Conservation (phyloP, 2,797 vertebrate genomes). For the Neomorphus geoffroyi region DNA sequence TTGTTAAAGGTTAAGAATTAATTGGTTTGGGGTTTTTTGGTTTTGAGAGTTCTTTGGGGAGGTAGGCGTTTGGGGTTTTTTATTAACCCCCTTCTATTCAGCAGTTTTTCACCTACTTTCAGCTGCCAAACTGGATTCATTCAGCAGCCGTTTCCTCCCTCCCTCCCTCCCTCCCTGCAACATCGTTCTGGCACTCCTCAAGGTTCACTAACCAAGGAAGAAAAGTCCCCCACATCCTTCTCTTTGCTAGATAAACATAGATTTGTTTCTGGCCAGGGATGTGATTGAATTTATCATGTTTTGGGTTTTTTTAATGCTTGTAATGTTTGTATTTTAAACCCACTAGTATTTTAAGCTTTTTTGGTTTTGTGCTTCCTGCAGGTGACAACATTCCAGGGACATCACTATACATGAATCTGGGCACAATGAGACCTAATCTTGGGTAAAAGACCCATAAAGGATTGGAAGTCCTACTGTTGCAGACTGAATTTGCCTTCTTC, state of each 20-base stretch:
- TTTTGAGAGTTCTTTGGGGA: neutral
- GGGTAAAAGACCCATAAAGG: slow-evolving; percentile 29
- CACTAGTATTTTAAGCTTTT: neutral
- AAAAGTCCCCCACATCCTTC: neutral
- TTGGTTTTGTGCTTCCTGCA: slow-evolving; percentile 43
- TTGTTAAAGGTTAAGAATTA: slow-evolving; percentile 52
- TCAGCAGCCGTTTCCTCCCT: neutral
- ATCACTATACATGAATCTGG: neutral
- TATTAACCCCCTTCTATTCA: slow-evolving; percentile 21
- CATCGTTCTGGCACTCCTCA: neutral
- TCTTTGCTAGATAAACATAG: neutral
- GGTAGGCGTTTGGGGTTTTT: neutral
- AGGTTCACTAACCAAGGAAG: neutral
- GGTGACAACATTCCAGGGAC: slow-evolving; percentile 23
- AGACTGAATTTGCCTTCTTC: neutral
- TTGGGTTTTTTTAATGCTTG: neutral
- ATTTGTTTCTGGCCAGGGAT: neutral
- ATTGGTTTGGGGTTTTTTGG: neutral
- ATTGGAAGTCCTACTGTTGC: neutral
- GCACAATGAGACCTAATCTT: slow-evolving; percentile 31
- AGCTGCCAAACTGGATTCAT: neutral
- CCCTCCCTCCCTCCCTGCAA: neutral
- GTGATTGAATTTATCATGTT: neutral
- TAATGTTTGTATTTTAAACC: neutral
- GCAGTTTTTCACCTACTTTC: slow-evolving; percentile 21